Evolutionary conservation across 1,140 invertebrate genomes (phyloP), one percentile per base, ranked within the genome.

Genomic region (Sinonovacula constricta): DNA sequence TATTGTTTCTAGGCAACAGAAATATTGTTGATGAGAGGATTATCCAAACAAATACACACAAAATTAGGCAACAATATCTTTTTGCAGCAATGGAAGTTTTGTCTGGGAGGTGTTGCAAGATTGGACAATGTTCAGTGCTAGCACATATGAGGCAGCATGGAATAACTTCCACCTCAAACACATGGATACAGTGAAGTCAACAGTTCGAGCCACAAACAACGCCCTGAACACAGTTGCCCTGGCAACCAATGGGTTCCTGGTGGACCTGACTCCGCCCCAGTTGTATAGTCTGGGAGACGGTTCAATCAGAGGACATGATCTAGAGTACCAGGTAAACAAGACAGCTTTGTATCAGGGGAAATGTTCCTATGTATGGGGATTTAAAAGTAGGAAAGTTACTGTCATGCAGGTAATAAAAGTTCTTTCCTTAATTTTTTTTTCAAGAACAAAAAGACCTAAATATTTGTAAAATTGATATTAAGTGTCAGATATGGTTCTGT

Each of bases 301-400:
- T 22, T n/a, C 18, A 18, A 53, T 3, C 0, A 22, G 24, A n/a
- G 24, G 24, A 4, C 24, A 2, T 0, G 49, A 53, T 53, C 18
- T 53, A n/a, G 49, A 53, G 24, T 53, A n/a, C 24, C 49, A 53
- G 49, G 49, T 53, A 53, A 7, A 53, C n/a, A n/a, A n/a, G n/a
- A n/a, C n/a, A n/a, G n/a, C n/a, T n/a, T n/a, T n/a, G n/a, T n/a
- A n/a, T n/a, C n/a, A n/a, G n/a, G n/a, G n/a, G n/a, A n/a, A n/a
- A n/a, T n/a, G n/a, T n/a, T n/a, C n/a, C n/a, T n/a, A n/a, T n/a
- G n/a, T n/a, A n/a, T n/a, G n/a, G n/a, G n/a, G n/a, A n/a, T n/a
- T n/a, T n/a, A n/a, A n/a, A n/a, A n/a, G n/a, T n/a, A n/a, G n/a
- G n/a, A n/a, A n/a, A n/a, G n/a, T n/a, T n/a, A n/a, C n/a, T n/a